These are phyloP conservation scores for Gallinago paraguaiae DNA, from an alignment of 2,113 vertebrate genomes.

Conservation along the genomic window DNA sequence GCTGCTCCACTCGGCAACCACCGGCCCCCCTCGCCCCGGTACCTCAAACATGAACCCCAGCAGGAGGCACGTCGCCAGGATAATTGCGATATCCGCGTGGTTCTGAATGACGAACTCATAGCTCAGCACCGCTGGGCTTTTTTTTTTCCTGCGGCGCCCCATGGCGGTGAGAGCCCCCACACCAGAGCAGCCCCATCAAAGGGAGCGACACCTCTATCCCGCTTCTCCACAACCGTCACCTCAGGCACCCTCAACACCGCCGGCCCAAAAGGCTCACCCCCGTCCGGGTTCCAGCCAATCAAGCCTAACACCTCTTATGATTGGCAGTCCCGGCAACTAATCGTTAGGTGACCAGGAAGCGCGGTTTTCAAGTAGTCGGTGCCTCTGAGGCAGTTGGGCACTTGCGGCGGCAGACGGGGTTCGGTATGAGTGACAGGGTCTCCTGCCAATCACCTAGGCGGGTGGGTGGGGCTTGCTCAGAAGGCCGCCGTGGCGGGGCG, in stretches of 20 bases:
- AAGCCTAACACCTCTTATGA: rapidly evolving
- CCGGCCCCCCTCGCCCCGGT: conserved; percentile 5
- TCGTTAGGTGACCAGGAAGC: background rate
- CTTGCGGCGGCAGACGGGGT: background rate
- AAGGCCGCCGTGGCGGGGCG: rapidly evolving
- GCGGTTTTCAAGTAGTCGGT: background rate
- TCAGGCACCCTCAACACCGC: background rate
- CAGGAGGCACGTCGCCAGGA: conserved; percentile 74
- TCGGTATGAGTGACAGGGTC: rapidly evolving
- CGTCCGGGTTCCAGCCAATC: background rate
- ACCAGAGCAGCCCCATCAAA: rapidly evolving
- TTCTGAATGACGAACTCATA: conserved; percentile 84
- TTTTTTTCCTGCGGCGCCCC: conserved; percentile 81
- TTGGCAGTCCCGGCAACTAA: background rate
- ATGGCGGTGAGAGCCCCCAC: background rate
- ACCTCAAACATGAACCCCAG: conserved; percentile 80
- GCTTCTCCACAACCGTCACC: background rate
- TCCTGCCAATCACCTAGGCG: rapidly evolving
- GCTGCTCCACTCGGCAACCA: background rate
- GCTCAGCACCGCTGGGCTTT: conserved; percentile 78
- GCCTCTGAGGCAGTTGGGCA: background rate
- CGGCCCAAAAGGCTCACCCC: rapidly evolving
- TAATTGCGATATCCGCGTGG: conserved; percentile 75
- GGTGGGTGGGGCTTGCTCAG: background rate
- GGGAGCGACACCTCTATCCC: rapidly evolving